Evolutionary conservation across 1,140 invertebrate species (phyloP).

Genomic region (Scaptomyza pallida): DNA sequence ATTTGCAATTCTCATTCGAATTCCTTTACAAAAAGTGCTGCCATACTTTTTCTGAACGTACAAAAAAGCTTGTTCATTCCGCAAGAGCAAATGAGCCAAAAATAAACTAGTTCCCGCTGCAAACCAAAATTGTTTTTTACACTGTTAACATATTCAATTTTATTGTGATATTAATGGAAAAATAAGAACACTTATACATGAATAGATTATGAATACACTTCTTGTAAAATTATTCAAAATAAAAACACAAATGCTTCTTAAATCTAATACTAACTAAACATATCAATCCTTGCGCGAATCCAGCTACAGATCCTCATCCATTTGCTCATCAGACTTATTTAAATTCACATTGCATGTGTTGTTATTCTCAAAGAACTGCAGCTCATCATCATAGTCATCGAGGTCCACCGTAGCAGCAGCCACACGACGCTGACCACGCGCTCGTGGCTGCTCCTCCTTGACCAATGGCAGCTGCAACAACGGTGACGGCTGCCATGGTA

Average conservation of each 20-base stretch:
- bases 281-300: background rate
- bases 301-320: constrained; percentile 79
- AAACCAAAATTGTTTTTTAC: background rate
- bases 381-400: constrained; percentile 75
- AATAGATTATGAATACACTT: constrained; percentile 20
- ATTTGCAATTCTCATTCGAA: too few relatives aligned
- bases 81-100: too few relatives aligned
- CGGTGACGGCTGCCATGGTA: constrained; percentile 90
- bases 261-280: constrained; percentile 25
- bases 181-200: constrained; percentile 25
- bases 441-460: constrained; percentile 37
- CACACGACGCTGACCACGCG: background rate
- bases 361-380: constrained; percentile 76
- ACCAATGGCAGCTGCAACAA: constrained; percentile 85
- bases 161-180: constrained; percentile 28
- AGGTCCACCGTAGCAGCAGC: constrained; percentile 38
- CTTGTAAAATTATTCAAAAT: constrained; percentile 33
- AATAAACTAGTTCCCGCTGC: too few relatives aligned
- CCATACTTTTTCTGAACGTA: too few relatives aligned
- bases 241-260: constrained; percentile 32
- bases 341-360: constrained; percentile 81
- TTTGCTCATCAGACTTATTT: constrained; percentile 80
- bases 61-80: too few relatives aligned
- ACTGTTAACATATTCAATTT: constrained; percentile 14
- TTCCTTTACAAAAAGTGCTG: too few relatives aligned